Conservation (phyloP, 1,140 invertebrate genomes). For the Apis cerana region DNA sequence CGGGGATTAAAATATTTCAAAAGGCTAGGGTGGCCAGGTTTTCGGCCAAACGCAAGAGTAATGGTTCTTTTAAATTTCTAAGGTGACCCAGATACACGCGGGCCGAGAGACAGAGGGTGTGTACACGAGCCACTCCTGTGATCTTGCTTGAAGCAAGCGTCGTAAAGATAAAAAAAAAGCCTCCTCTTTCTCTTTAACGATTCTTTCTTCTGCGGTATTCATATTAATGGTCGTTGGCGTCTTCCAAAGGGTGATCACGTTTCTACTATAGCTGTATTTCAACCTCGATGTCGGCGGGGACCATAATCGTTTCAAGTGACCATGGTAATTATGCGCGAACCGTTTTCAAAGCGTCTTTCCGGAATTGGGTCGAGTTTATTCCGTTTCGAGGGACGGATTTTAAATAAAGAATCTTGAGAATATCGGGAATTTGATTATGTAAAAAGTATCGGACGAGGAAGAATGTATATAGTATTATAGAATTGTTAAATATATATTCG, state of each 20-base stretch:
- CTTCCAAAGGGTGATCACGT: not conserved
- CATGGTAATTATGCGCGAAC: conserved; percentile 1
- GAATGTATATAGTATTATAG: too few relatives aligned
- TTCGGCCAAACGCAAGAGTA: conserved; percentile 6
- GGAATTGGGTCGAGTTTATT: conserved; percentile 12
- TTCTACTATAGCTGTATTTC: not conserved
- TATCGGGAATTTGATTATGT: too few relatives aligned
- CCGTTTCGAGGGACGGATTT: not conserved
- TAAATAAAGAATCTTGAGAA: not conserved
- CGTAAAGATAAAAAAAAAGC: not conserved
- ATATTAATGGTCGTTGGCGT: conserved; percentile 11
- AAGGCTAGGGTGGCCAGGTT: not conserved
- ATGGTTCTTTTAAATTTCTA: conserved; percentile 32
- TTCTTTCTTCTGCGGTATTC: not conserved
- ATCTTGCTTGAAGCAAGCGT: not conserved
- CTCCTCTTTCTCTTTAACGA: too few relatives aligned
- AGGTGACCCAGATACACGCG: conserved; percentile 9
- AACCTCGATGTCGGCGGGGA: not conserved
- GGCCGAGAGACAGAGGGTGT: not conserved
- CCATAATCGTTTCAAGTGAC: conserved; percentile 9
- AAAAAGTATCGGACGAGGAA: too few relatives aligned
- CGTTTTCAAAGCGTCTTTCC: not conserved
- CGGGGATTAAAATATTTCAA: conserved; percentile 14
- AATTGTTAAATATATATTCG: too few relatives aligned
- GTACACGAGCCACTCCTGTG: not conserved